A percentile compares a stretch with the other conserved stretches of the same genome.
These are phyloP conservation scores for Crotophaga sulcirostris DNA, from an alignment of 2,113 vertebrate species.

Conservation along the genomic window DNA sequence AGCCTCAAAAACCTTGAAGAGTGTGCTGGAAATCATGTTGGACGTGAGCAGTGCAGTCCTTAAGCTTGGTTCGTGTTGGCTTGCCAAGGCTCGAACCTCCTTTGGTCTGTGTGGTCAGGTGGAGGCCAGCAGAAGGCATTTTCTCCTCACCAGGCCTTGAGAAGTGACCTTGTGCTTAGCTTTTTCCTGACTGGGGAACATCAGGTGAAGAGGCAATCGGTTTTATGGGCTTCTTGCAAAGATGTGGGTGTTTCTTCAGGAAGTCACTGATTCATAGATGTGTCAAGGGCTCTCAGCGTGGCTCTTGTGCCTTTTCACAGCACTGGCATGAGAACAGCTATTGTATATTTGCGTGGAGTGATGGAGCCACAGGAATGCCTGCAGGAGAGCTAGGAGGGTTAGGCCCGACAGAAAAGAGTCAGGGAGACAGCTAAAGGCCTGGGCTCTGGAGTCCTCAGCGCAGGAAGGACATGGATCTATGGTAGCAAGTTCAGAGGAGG, in stretches of 20 bases:
- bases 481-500: too few species aligned
- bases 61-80: background rate
- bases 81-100: accelerated
- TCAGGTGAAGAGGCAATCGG: accelerated
- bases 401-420: background rate
- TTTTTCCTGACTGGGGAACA: background rate
- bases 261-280: background rate
- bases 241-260: background rate
- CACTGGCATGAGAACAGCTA: background rate
- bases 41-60: background rate
- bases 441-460: background rate
- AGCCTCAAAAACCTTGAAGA: background rate
- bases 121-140: background rate
- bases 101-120: background rate
- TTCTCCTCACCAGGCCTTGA: background rate
- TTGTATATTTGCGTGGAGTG: background rate
- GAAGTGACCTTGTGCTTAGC: background rate
- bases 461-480: too few species aligned
- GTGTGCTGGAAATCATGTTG: background rate
- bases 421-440: background rate
- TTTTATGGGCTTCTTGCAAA: background rate
- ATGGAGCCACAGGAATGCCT: background rate
- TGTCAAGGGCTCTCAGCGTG: accelerated
- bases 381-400: background rate
- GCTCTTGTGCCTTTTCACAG: background rate